These are phyloP conservation scores for Crotalus viridis DNA, from an alignment of 2,113 vertebrate genomes.

Conservation along the genomic window DNA sequence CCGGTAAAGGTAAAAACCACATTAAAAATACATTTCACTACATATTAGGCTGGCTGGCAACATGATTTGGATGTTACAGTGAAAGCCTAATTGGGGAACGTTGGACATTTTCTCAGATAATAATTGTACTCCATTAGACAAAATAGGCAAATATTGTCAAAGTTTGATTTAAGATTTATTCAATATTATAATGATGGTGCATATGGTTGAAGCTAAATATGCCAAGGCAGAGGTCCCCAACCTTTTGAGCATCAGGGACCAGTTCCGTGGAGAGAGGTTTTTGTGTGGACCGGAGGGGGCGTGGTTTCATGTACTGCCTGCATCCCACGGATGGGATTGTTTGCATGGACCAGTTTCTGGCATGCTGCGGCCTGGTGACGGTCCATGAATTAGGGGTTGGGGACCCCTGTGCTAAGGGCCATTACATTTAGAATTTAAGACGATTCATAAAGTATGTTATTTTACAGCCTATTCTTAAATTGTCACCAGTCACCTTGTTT, in stretches of 20 bases:
- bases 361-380: too few species aligned
- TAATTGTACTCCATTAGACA: neutral
- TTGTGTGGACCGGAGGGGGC: too few species aligned
- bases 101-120: neutral
- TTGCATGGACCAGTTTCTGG: too few species aligned
- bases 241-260: too few species aligned
- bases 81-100: neutral
- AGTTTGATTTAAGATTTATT: neutral
- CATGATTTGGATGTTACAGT: neutral
- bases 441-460: neutral
- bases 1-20: neutral
- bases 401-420: too few species aligned
- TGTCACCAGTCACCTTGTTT: neutral
- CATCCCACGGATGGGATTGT: too few species aligned
- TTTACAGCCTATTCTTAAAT: neutral
- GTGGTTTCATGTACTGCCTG: too few species aligned
- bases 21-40: neutral
- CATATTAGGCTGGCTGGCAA: neutral
- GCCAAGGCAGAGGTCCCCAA: neutral
- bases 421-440: neutral
- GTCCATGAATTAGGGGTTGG: too few species aligned
- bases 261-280: too few species aligned
- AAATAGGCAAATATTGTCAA: neutral
- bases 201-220: neutral
- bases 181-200: neutral